Evolutionary conservation across 2,113 vertebrate species (phyloP).

Genomic region (Lophochroa leadbeateri): DNA sequence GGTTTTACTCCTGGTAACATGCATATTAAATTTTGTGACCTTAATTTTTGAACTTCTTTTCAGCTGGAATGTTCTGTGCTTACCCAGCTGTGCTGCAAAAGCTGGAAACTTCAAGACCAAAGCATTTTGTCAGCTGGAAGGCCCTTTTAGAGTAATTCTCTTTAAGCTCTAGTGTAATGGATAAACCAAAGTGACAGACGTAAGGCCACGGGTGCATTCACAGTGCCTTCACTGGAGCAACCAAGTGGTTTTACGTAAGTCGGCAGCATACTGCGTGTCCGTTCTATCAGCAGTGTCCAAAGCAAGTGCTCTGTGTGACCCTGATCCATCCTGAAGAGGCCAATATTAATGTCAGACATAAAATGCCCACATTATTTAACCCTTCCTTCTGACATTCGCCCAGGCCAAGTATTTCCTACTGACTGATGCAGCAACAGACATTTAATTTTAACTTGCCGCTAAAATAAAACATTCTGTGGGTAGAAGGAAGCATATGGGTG

Average conservation of each 20-base stretch:
- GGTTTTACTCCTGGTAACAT: accelerated
- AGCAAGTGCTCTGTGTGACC: background rate
- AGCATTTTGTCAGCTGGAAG: background rate
- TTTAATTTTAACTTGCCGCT: background rate
- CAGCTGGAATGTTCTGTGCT: background rate
- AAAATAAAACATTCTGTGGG: background rate
- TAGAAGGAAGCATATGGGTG: background rate
- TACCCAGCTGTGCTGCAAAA: background rate
- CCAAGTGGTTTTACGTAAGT: background rate
- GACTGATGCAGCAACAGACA: background rate
- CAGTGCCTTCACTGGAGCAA: background rate
- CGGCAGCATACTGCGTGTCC: background rate
- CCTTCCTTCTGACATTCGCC: background rate
- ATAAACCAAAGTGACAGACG: constrained; percentile 8
- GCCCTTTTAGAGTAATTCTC: constrained; percentile 11
- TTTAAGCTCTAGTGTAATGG: background rate
- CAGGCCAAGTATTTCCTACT: background rate
- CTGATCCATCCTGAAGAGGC: background rate
- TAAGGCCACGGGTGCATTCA: background rate
- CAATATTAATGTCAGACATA: background rate
- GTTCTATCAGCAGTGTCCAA: background rate
- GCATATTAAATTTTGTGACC: accelerated
- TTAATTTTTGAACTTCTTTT: background rate
- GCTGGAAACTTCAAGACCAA: background rate
- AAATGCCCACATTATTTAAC: background rate